Evolutionary conservation across 2,888 invertebrate genomes (phyloP).

Genomic region (Cryptocephalus moraei): DNA sequence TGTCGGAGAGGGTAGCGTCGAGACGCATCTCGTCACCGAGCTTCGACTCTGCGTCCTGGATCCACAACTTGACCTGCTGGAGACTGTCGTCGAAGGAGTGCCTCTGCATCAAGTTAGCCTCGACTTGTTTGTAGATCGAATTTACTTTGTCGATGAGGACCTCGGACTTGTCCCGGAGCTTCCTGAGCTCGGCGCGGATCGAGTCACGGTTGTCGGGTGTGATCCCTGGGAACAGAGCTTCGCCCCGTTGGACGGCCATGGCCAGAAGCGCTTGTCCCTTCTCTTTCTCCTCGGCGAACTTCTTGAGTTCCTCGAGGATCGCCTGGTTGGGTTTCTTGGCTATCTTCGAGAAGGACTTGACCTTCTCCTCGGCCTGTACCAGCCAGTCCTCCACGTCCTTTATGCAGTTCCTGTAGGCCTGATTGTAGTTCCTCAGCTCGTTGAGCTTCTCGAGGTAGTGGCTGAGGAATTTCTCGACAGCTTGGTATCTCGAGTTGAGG

Average conservation of each 20-base stretch:
- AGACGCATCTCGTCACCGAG: slow-evolving; percentile 60
- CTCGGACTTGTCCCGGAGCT: slow-evolving; percentile 74
- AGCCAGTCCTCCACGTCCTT: slow-evolving; percentile 71
- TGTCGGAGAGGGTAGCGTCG: slow-evolving; percentile 74
- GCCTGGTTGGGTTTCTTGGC: slow-evolving; percentile 70
- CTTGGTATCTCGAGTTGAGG: slow-evolving; percentile 64
- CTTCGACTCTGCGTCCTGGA: slow-evolving; percentile 67
- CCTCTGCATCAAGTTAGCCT: slow-evolving; percentile 80
- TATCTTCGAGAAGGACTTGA: slow-evolving; percentile 61
- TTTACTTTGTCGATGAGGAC: slow-evolving; percentile 75
- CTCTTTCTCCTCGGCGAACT: slow-evolving; percentile 63
- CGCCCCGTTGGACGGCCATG: slow-evolving; percentile 75
- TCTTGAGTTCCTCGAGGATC: slow-evolving; percentile 66
- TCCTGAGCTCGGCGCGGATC: slow-evolving; percentile 71
- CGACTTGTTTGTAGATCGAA: slow-evolving; percentile 75
- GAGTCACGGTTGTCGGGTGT: slow-evolving; percentile 79
- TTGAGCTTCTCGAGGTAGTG: slow-evolving; percentile 62
- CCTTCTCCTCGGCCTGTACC: slow-evolving; percentile 60
- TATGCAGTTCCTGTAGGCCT: slow-evolving; percentile 55
- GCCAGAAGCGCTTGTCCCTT: slow-evolving; percentile 69
- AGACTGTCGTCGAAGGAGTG: slow-evolving; percentile 90
- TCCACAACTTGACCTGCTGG: slow-evolving; percentile 79
- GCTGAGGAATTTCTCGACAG: slow-evolving; percentile 59
- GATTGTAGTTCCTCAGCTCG: slow-evolving; percentile 60
- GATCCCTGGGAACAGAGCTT: slow-evolving; percentile 71